Evolutionary conservation across 2,797 vertebrate genomes (phyloP).

Genomic region (Sebastes goodei): DNA sequence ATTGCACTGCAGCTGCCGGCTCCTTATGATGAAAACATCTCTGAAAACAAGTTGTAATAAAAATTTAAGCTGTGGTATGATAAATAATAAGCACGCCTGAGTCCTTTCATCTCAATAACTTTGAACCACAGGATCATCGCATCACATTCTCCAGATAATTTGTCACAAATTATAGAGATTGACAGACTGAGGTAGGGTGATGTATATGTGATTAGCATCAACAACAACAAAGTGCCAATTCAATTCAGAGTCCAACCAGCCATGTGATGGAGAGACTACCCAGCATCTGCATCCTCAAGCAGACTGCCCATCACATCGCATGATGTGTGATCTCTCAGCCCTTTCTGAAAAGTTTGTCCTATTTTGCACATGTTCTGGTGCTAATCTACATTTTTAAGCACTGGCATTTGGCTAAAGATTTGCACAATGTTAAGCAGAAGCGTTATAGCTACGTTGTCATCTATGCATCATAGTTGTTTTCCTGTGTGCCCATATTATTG

Average conservation of each 20-base stretch:
- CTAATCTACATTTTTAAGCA: not conserved
- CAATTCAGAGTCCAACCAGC: constrained; percentile 23
- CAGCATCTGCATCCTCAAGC: constrained; percentile 23
- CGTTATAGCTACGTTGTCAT: not conserved
- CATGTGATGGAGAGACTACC: constrained; percentile 33
- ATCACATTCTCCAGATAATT: not conserved
- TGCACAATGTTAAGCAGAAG: not conserved
- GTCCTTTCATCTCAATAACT: constrained; percentile 27
- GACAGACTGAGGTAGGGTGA: not conserved
- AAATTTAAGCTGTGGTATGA: constrained; percentile 1
- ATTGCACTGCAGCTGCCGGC: not conserved
- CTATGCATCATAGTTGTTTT: not conserved
- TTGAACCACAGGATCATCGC: not conserved
- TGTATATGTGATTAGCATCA: not conserved
- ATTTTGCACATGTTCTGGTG: not conserved
- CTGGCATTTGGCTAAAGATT: not conserved
- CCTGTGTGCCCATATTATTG: not conserved
- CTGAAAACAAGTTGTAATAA: constrained; percentile 10
- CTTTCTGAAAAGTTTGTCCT: constrained; percentile 17
- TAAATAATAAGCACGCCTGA: constrained; percentile 29
- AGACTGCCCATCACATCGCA: not conserved
- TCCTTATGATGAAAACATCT: constrained; percentile 12
- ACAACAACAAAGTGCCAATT: constrained; percentile 14
- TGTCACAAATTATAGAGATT: constrained; percentile 5
- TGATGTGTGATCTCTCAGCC: constrained; percentile 17